These are phyloP conservation scores for Gymnocheta viridis DNA, from an alignment of 2,888 invertebrate species.

Conservation along the genomic window DNA sequence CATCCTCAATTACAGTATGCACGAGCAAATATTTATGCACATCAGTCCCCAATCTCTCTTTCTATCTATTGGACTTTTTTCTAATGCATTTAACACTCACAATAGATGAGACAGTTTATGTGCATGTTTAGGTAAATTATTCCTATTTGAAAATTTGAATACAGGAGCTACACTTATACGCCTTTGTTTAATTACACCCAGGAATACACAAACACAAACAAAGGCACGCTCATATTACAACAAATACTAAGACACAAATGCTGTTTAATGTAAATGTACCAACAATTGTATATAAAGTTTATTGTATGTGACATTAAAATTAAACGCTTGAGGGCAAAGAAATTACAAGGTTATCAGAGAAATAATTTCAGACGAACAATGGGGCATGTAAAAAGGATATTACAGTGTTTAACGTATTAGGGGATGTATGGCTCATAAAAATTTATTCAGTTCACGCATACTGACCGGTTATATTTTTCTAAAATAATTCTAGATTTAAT, in stretches of 20 bases:
- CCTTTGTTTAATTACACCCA: constrained; percentile 15
- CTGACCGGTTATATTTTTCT: no score
- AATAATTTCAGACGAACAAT: constrained; percentile 15
- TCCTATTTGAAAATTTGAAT: constrained; percentile 13
- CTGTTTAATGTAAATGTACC: neutral
- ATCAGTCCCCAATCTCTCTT: neutral
- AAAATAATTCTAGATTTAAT: no score
- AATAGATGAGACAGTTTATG: neutral
- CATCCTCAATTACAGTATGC: neutral
- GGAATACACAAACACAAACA: neutral
- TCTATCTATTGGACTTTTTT: neutral
- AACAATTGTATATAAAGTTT: constrained; percentile 1
- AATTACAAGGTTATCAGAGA: constrained; percentile 52
- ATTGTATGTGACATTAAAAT: constrained; percentile 43
- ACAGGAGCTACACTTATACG: constrained; percentile 43
- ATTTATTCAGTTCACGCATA: no score
- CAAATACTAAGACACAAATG: neutral
- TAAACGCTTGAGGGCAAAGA: constrained; percentile 51
- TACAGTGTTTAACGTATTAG: neutral
- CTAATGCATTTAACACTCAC: constrained; percentile 4
- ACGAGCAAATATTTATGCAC: neutral
- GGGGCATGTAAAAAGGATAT: neutral
- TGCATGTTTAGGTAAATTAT: constrained; percentile 9
- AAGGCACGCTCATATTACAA: neutral
- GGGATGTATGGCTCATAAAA: constrained; percentile 9